Percentiles rank a stretch among this genome's conserved stretches.
Conservation (phyloP, 2,113 vertebrate genomes). For the Chaenocephalus aceratus region DNA sequence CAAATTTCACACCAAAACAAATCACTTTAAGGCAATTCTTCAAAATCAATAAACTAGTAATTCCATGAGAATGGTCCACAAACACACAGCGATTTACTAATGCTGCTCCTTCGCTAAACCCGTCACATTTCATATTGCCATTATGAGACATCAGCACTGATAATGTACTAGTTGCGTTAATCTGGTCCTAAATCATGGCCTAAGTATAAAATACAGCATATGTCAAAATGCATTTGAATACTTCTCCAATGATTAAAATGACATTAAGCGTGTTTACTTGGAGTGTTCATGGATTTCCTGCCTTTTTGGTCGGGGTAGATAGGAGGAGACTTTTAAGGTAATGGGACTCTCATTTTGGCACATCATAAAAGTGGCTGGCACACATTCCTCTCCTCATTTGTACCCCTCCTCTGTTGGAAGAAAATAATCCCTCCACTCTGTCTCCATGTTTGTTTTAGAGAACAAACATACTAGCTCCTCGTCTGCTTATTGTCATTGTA, state of each 20-base stretch:
- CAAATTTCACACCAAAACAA: background rate
- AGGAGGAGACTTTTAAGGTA: background rate
- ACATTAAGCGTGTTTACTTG: background rate
- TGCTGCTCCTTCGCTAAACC: background rate
- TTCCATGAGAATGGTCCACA: background rate
- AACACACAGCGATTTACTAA: background rate
- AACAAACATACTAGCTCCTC: slow-evolving; percentile 6
- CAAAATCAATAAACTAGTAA: background rate
- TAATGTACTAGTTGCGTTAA: background rate
- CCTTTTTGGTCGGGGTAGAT: background rate
- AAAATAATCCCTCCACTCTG: slow-evolving; percentile 10
- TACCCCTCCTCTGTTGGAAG: background rate
- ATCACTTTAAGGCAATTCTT: background rate
- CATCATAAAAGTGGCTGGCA: slow-evolving; percentile 19
- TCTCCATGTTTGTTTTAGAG: slow-evolving; percentile 7
- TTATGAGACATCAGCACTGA: too few relatives aligned
- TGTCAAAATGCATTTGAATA: background rate
- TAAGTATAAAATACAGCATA: background rate
- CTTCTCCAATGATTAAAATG: background rate
- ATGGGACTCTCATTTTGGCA: slow-evolving; percentile 14
- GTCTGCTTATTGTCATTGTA: slow-evolving; percentile 24
- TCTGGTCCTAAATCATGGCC: background rate
- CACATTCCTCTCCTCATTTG: slow-evolving; percentile 1
- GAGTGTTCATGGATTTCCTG: slow-evolving; percentile 2
- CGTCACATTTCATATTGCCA: background rate